Evolutionary conservation across 2,797 vertebrate genomes (phyloP).

Genomic region (Cuculus canorus): DNA sequence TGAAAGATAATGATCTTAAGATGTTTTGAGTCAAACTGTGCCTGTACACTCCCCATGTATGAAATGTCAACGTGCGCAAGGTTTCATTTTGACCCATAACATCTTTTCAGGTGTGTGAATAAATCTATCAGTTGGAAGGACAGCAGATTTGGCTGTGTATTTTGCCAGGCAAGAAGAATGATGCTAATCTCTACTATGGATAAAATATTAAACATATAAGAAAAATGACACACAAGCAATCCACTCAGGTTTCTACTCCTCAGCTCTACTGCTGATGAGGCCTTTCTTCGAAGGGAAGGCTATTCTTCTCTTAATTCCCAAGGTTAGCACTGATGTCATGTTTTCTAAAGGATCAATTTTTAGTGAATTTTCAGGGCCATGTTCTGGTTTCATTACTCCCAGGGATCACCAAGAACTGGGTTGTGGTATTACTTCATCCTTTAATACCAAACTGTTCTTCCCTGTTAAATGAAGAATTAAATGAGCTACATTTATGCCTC

Average conservation of each 20-base stretch:
- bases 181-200: slow-evolving; percentile 5
- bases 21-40: neutral
- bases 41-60: neutral
- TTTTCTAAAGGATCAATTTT: neutral
- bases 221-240: neutral
- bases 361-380: neutral
- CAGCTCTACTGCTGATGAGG: neutral
- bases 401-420: neutral
- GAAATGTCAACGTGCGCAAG: neutral
- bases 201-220: slow-evolving; percentile 4
- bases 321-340: neutral
- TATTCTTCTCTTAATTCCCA: slow-evolving; percentile 20
- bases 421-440: neutral
- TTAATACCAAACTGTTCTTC: neutral
- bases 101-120: neutral
- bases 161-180: slow-evolving; percentile 7
- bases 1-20: neutral
- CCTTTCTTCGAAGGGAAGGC: neutral
- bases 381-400: neutral
- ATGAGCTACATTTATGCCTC: neutral
- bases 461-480: neutral
- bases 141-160: neutral
- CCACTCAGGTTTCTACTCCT: neutral
- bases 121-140: neutral
- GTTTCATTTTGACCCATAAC: neutral